Evolutionary conservation across 2,888 invertebrate genomes (phyloP).

Genomic region (Leptogaster cylindrica): DNA sequence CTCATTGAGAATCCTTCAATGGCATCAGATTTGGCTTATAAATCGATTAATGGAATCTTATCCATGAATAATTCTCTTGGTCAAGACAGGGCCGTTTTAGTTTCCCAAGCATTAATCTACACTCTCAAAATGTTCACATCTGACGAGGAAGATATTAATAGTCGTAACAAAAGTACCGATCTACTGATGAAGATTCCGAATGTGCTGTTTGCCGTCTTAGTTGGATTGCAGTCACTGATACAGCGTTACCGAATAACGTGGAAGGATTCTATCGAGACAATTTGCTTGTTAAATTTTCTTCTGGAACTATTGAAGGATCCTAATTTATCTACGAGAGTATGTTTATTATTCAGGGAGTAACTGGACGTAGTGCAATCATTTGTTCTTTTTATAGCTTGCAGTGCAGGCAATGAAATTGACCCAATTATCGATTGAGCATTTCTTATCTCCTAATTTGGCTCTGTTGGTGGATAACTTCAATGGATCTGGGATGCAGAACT

Average conservation of each 20-base stretch:
- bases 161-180: slow-evolving; percentile 52
- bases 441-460: slow-evolving; percentile 78
- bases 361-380: not conserved
- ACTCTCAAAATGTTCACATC: slow-evolving; percentile 65
- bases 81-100: slow-evolving; percentile 68
- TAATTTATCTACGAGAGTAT: slow-evolving; percentile 64
- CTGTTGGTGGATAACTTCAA: slow-evolving; percentile 72
- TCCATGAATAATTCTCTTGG: slow-evolving; percentile 65
- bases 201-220: slow-evolving; percentile 71
- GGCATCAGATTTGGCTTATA: slow-evolving; percentile 56
- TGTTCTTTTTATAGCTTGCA: slow-evolving; percentile 66
- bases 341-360: slow-evolving; percentile 39
- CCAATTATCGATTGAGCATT: slow-evolving; percentile 74
- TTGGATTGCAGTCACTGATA: slow-evolving; percentile 70
- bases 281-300: slow-evolving; percentile 67
- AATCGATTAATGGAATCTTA: slow-evolving; percentile 58
- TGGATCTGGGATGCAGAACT: slow-evolving; percentile 69
- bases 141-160: slow-evolving; percentile 37
- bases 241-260: slow-evolving; percentile 75
- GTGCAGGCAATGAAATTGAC: slow-evolving; percentile 75
- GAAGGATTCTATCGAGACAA: slow-evolving; percentile 79
- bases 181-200: slow-evolving; percentile 62
- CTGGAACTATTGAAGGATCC: slow-evolving; percentile 65
- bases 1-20: slow-evolving; percentile 48
- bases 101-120: slow-evolving; percentile 69